phyloP scores from a whole-genome alignment of 2,113 vertebrate species.

The Oplegnathus fasciatus region DNA sequence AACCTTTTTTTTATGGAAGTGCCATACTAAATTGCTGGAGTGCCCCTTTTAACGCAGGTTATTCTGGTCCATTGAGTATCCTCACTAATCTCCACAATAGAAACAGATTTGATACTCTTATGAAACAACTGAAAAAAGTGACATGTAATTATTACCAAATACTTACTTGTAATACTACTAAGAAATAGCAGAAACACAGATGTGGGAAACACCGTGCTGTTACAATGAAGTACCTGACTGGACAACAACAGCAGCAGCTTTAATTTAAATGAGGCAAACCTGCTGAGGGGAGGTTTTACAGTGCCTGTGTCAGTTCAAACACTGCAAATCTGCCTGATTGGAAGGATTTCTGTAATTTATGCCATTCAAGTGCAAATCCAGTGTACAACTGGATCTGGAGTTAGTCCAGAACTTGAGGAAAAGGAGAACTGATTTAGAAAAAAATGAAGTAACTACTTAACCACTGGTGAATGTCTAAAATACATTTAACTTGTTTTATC shows the following conservation, averaged over 20 bases:
- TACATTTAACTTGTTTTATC: slow-evolving; percentile 22
- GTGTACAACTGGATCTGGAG: neutral
- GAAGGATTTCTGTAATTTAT: slow-evolving; percentile 51
- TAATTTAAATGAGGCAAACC: slow-evolving; percentile 36
- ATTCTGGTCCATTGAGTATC: neutral
- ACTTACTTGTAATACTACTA: no score
- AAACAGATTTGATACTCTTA: neutral
- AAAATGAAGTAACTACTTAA: slow-evolving; percentile 3
- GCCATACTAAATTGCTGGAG: no score
- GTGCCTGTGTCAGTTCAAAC: slow-evolving; percentile 29
- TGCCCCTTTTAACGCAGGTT: neutral
- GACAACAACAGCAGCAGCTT: neutral
- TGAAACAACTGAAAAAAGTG: neutral
- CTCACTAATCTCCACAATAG: neutral
- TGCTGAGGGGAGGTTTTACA: slow-evolving; percentile 30
- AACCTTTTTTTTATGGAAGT: no score
- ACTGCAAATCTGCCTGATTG: slow-evolving; percentile 60
- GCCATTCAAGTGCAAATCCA: slow-evolving; percentile 60
- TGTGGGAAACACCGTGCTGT: neutral
- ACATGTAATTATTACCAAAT: neutral
- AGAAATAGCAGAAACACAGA: neutral
- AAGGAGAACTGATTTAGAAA: slow-evolving; percentile 15
- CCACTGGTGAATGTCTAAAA: neutral
- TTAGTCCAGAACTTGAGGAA: slow-evolving; percentile 23
- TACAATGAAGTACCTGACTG: slow-evolving; percentile 3